A percentile compares a stretch with the other conserved stretches of the same genome.
Conservation (phyloP, 2,113 vertebrate genomes). For the Protobothrops flavoviridis region DNA sequence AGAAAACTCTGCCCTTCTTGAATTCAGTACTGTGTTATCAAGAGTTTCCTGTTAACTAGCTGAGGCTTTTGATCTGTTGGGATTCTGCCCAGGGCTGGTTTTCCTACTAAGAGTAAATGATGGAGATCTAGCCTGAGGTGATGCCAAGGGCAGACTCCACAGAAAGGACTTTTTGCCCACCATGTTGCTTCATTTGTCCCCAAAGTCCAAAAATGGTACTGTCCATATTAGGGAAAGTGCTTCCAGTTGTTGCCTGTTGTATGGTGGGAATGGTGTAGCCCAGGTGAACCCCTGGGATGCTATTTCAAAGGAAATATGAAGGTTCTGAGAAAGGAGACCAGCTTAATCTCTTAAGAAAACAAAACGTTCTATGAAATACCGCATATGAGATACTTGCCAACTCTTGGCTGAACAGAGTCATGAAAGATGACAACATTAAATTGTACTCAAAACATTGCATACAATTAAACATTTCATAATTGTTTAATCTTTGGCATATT, state of each 20-base stretch:
- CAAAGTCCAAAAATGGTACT: neutral
- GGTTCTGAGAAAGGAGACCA: slow-evolving; percentile 38
- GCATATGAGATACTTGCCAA: slow-evolving; percentile 49
- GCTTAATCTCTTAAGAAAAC: slow-evolving; percentile 35
- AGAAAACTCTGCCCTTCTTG: slow-evolving; percentile 48
- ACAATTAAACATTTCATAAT: slow-evolving; percentile 54
- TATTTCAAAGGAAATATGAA: slow-evolving; percentile 3
- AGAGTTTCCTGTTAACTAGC: slow-evolving; percentile 37
- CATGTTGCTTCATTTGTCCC: slow-evolving; percentile 10
- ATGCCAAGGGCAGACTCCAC: slow-evolving; percentile 39
- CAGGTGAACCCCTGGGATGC: neutral
- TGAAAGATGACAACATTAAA: slow-evolving; percentile 70
- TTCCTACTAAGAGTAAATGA: slow-evolving; percentile 40
- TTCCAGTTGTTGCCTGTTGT: slow-evolving; percentile 6
- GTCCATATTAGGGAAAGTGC: neutral
- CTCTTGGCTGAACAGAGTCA: slow-evolving; percentile 57
- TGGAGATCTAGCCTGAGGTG: slow-evolving; percentile 66
- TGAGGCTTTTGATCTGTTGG: slow-evolving; percentile 42
- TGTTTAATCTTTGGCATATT: slow-evolving; percentile 69
- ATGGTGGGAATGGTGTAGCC: fast-evolving
- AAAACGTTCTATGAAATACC: slow-evolving; percentile 32
- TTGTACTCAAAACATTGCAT: slow-evolving; percentile 58
- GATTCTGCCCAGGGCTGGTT: slow-evolving; percentile 34
- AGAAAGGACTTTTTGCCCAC: neutral
- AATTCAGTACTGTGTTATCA: slow-evolving; percentile 62